Evolutionary conservation across 2,113 vertebrate species (phyloP), one percentile per base, ranked within the genome.

Genomic region (Ardeotis arabs): DNA sequence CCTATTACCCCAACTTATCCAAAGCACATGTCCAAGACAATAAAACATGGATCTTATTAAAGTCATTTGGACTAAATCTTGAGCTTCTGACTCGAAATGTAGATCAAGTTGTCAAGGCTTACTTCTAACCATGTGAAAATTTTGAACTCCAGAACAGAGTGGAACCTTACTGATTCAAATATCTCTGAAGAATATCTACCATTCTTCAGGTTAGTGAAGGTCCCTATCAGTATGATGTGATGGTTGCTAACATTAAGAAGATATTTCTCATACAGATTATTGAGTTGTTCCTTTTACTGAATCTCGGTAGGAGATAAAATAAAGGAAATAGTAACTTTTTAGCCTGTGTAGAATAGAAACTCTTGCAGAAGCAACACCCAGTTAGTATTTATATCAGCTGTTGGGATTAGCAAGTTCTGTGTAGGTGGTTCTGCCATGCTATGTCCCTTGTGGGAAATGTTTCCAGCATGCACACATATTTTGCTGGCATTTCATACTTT

Each of bases 221-320:
- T 78, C 24, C 16, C 20, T 33, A 8, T 29, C 6, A 4, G 4
- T 53, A 12, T 35, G 16, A 66, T 49, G 7, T 0, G 0, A 16
- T 27, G 6, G 9, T 39, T 74, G 5, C 21, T 76, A 29, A 41
- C 5, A 7, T 50, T 39, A 58, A 58, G 16, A 87, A 84, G 23
- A 10, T 53, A 21, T n/a, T 91, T 92, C n/a, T 80, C 5, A 33
- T 24, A 8, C 0, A 24, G 16, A n/a, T 72, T 27, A 53, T 21
- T 59, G 18, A 82, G 3, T 72, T 84, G 10, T 16, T 89, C 10
- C 17, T 39, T 5, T 62, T 35, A 59, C 0, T 66, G 29, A 56
- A 66, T 50, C 15, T 41, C 64, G 23, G 8, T 60, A 56, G 63
- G 29, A 68, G 58, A 45, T 1, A 5, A 62, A 62, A 67, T 19